Conservation (phyloP, 1,140 invertebrate species). For the Calephelis virginiensis region DNA sequence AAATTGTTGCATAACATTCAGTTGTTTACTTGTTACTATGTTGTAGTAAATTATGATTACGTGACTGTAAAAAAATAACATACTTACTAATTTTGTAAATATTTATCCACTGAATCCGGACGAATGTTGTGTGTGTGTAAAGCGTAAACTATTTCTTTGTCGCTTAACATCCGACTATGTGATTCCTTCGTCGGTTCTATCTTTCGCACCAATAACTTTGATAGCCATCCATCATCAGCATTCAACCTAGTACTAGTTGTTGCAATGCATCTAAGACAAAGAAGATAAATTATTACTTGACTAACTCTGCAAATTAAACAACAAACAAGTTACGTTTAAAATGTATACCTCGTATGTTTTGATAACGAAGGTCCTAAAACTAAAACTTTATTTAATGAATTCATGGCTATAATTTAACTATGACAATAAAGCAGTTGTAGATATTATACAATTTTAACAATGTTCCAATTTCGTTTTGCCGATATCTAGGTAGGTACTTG, state of each 20-base stretch:
- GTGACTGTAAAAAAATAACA: constrained; percentile 21
- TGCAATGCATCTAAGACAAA: constrained; percentile 58
- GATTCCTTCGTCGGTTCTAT: constrained; percentile 97
- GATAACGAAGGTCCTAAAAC: constrained; percentile 50
- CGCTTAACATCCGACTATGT: constrained; percentile 95
- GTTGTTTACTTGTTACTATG: constrained; percentile 29
- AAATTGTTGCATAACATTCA: constrained; percentile 64
- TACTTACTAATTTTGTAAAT: constrained; percentile 94
- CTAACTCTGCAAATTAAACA: background rate
- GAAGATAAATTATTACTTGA: background rate
- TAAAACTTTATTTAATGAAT: constrained; percentile 57
- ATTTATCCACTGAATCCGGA: constrained; percentile 90
- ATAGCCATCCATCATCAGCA: constrained; percentile 90
- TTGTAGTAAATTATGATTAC: constrained; percentile 8
- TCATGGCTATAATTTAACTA: constrained; percentile 44
- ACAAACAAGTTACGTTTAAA: constrained; percentile 11
- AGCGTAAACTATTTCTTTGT: constrained; percentile 96
- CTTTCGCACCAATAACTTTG: constrained; percentile 91
- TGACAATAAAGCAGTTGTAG: constrained; percentile 20
- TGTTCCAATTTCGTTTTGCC: constrained; percentile 20
- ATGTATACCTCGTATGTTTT: constrained; percentile 61
- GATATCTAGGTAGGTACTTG: constrained; percentile 28
- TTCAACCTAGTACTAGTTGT: constrained; percentile 72
- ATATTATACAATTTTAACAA: constrained; percentile 12
- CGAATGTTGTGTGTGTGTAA: constrained; percentile 96